Evolutionary conservation across 2,888 invertebrate genomes (phyloP), one percentile per base, ranked within the genome.

Genomic region (Nudaria mundana): DNA sequence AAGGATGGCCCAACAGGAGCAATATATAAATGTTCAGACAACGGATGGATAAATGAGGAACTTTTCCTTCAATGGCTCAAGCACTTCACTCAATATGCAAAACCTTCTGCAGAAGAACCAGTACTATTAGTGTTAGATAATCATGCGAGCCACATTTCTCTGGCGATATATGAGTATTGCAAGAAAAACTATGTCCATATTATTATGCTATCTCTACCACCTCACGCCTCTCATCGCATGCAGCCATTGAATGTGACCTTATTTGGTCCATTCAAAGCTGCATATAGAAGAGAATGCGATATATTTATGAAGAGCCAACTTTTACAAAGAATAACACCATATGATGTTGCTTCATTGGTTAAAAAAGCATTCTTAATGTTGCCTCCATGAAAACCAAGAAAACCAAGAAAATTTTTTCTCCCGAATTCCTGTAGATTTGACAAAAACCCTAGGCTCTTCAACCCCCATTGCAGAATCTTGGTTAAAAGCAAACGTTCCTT

Each of bases 101-200:
- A 72, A 24, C 68, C 72, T n/a, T 57, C 64, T 14, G 28, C 52
- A 47, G 63, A 69, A 16, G 48, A 62, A 51, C 73, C 69, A 12
- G 54, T 73, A 12, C 42, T 77, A 14, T 56, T 76, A 40, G 56
- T 58, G 20, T 30, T 58, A n/a, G 54, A 60, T 18, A 63, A 59
- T 18, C 57, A 60, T 34, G 39, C 38, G 11, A 61, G 56, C 45
- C 59, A 63, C 29, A 32, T 58, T 32, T 56, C 52, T 4, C 43
- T 60, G 43, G 26, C 32, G 15, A 50, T 36, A 39, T 59, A 49
- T 35, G 50, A 56, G 45, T 52, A 41, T 56, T 63, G 56, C 40
- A 60, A 58, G 29, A 18, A 7, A 8, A 44, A 44, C 24, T n/a
- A n/a, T n/a, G n/a, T n/a, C n/a, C 12, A 43, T 22, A 30, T 47